Conservation (phyloP, 2,888 invertebrate genomes). For the Cataglyphis cursor region DNA sequence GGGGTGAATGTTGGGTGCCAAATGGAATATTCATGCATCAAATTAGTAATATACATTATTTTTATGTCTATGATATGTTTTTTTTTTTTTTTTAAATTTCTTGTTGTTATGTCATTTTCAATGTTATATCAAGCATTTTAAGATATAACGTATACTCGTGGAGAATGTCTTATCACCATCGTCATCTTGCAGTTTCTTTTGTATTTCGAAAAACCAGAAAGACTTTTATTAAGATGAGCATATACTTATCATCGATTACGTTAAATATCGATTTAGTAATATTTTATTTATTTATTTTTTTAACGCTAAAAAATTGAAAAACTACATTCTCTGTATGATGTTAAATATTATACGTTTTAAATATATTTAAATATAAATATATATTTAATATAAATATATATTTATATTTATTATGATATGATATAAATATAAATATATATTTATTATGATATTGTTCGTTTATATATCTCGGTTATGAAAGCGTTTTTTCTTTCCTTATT, state of each 20-base stretch:
- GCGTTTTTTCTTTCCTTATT: not conserved
- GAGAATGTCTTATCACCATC: not conserved
- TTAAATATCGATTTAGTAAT: not conserved
- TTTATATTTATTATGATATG: too few relatives aligned
- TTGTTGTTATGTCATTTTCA: not conserved
- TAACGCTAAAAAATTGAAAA: not conserved
- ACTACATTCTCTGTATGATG: not conserved
- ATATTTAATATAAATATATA: too few relatives aligned
- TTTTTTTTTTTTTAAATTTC: constrained; percentile 12
- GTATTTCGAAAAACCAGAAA: not conserved
- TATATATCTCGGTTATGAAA: not conserved
- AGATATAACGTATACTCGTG: not conserved
- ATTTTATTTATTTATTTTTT: not conserved
- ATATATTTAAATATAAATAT: too few relatives aligned
- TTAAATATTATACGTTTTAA: not conserved
- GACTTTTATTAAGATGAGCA: not conserved
- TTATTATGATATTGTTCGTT: not conserved
- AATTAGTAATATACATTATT: constrained; percentile 72
- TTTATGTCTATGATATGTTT: constrained; percentile 7
- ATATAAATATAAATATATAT: too few relatives aligned
- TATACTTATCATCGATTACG: not conserved
- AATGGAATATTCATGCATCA: constrained; percentile 55
- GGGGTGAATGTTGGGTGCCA: constrained; percentile 49
- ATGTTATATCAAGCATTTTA: not conserved
- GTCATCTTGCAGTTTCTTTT: not conserved